These are phyloP conservation scores for Theristus sp. DNA, from an alignment of 2,888 invertebrate species.

Conservation along the genomic window DNA sequence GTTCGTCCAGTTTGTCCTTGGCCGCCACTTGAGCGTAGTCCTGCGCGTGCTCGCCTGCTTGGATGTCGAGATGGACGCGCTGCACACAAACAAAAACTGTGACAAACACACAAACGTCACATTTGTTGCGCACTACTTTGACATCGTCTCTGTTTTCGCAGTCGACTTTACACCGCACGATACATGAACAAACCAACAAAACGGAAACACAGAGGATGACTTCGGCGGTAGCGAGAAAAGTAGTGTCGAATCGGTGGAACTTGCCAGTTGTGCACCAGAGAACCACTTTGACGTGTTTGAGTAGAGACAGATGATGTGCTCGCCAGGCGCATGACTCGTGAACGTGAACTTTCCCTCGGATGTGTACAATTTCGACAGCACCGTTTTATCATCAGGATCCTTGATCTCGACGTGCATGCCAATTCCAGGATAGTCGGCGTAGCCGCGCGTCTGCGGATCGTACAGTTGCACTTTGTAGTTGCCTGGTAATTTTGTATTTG, in stretches of 20 bases:
- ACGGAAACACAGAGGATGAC: no score
- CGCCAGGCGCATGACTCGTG: constrained; percentile 87
- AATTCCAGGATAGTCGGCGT: constrained; percentile 84
- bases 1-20: constrained; percentile 83
- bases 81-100: no score
- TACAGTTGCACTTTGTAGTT: constrained; percentile 92
- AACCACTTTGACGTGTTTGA: constrained; percentile 97
- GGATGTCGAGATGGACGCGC: constrained; percentile 84
- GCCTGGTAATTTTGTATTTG: constrained; percentile 40
- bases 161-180: no score
- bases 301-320: constrained; percentile 92
- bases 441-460: constrained; percentile 82
- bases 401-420: constrained; percentile 94
- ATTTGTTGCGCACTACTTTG: no score
- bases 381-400: constrained; percentile 81
- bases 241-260: no score
- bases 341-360: constrained; percentile 90
- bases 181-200: no score
- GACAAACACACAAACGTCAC: no score
- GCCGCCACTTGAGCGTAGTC: constrained; percentile 88
- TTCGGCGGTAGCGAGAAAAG: no score
- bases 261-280: constrained; percentile 75
- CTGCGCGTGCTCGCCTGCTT: constrained; percentile 94
- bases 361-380: constrained; percentile 60
- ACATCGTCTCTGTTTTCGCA: no score